Evolutionary conservation across 2,888 invertebrate genomes (phyloP), one percentile per base, ranked within the genome.

Genomic region (Neuroscelio doddi): DNA sequence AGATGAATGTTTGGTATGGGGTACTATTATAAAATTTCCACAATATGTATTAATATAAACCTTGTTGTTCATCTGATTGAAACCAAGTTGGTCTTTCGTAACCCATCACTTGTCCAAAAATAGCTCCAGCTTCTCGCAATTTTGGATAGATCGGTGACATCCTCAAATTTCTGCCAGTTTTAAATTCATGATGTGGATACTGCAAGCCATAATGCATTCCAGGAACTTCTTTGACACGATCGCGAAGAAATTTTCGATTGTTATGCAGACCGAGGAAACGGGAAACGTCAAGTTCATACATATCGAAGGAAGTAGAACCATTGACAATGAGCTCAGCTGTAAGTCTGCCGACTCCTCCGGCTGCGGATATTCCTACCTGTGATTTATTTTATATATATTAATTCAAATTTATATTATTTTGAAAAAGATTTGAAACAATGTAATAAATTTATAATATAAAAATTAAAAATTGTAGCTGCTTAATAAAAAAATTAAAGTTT

Each of bases 101-200:
- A 0, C 98, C 98, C 96, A 98, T 98, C 21, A 95, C 94, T 84
- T 98, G 97, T 0, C 96, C 96, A 82, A 98, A 98, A 3, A 96
- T 93, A 0, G 96, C 98, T 0, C 97, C 97, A 7, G 93, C 93
- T 80, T 94, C 94, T 68, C 93, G 89, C 10, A 98, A 86, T 59
- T 95, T 93, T 0, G 97, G 95, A 86, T 96, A 97, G 67, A 98
- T 94, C 0, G 98, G 97, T 0, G 97, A 97, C 89, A 96, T 93
- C 47, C 98, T 88, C 10, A 98, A 86, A 83, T 96, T 96, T 47
- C 97, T 89, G 0, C 96, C 94, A 0, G 93, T 95, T 79, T 90
- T 88, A 76, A 94, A 97, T 85, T 97, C 96, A 70, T 90, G 89
- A 79, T 93, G 92, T 0, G 95, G 95, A 85, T 95, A 96, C 12